These are phyloP conservation scores for Argyra leucocephala DNA, from an alignment of 2,888 invertebrate species.

Conservation along the genomic window DNA sequence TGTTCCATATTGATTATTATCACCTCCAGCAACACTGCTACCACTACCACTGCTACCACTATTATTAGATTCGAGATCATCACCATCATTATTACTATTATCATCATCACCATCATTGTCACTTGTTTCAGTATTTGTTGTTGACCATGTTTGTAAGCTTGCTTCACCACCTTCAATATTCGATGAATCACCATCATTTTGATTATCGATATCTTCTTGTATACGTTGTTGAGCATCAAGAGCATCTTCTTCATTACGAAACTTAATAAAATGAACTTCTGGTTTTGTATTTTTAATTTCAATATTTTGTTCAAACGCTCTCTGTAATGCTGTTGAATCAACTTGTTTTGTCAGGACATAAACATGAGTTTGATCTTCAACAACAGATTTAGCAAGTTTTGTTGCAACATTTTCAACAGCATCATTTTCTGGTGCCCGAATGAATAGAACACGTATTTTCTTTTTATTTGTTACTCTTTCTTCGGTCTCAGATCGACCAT, in stretches of 20 bases:
- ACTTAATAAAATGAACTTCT: conserved; percentile 38
- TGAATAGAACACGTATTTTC: conserved; percentile 33
- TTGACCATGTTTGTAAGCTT: neutral
- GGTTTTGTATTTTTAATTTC: conserved; percentile 30
- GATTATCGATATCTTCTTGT: conserved; percentile 24
- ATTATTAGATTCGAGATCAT: neutral
- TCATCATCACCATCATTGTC: neutral
- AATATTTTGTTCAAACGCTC: conserved; percentile 29
- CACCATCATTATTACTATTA: neutral
- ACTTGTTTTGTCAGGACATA: conserved; percentile 34
- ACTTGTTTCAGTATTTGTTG: neutral
- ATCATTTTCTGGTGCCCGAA: conserved; percentile 32
- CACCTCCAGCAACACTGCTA: no score
- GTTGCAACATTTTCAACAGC: conserved; percentile 24
- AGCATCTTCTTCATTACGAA: conserved; percentile 36
- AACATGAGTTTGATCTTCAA: conserved; percentile 33
- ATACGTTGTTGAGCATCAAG: conserved; percentile 33
- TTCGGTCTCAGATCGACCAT: conserved; percentile 18
- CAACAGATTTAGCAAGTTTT: conserved; percentile 33
- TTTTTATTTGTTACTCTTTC: conserved; percentile 25
- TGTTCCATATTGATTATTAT: no score
- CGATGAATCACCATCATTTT: conserved; percentile 29
- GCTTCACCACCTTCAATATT: conserved; percentile 3
- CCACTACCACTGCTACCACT: no score
- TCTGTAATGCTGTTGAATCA: conserved; percentile 31